phyloP scores from a whole-genome alignment of 2,113 vertebrate species.

The Mus musculus region DNA sequence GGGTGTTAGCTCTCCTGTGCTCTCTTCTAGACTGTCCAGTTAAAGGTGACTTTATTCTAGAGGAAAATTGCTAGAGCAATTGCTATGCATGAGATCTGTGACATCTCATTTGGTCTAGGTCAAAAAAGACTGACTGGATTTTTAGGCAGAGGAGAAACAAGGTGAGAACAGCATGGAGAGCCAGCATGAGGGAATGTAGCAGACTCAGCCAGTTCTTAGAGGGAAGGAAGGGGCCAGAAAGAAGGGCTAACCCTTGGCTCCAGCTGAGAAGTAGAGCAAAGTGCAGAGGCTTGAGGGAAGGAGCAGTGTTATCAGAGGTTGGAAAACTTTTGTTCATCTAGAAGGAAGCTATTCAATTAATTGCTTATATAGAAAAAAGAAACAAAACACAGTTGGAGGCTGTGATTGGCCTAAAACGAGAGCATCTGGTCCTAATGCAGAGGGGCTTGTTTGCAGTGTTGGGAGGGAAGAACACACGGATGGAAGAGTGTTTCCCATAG shows the following conservation, averaged over 20 bases:
- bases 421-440: not conserved
- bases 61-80: too few species aligned
- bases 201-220: not conserved
- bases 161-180: not conserved
- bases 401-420: not conserved
- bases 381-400: not conserved
- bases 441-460: not conserved
- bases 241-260: not conserved
- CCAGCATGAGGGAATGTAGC: not conserved
- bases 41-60: not conserved
- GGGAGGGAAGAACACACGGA: not conserved
- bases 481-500: not conserved
- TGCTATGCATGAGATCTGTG: not conserved
- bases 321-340: not conserved
- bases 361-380: not conserved
- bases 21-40: not conserved
- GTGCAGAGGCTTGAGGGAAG: not conserved
- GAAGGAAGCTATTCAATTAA: not conserved
- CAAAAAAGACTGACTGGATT: not conserved
- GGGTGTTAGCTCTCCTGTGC: not conserved
- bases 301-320: not conserved
- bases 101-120: not conserved
- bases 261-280: not conserved
- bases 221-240: not conserved
- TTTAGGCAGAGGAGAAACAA: not conserved